A percentile compares a stretch with the other conserved stretches of the same genome.
phyloP scores from a whole-genome alignment of 2,797 vertebrate species.

The Pseudopleuronectes americanus region DNA sequence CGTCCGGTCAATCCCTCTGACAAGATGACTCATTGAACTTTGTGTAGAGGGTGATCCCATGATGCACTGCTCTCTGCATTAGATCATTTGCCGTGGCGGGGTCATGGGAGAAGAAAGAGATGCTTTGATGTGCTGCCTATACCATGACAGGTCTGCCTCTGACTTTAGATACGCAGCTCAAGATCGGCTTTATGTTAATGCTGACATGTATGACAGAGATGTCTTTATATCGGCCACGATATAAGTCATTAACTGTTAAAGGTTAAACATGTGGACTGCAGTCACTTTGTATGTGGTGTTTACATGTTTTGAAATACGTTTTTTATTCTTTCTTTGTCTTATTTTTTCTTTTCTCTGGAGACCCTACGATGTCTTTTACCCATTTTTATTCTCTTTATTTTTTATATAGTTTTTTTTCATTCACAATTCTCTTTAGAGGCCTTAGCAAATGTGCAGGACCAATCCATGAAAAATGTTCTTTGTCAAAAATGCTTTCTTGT shows the following conservation, averaged over 20 bases:
- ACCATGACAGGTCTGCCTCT: not conserved
- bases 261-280: slow-evolving; percentile 13
- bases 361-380: no score
- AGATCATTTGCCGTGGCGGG: slow-evolving; percentile 25
- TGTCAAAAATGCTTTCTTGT: not conserved
- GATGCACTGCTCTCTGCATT: slow-evolving; percentile 25
- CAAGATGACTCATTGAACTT: slow-evolving; percentile 58
- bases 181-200: slow-evolving; percentile 12
- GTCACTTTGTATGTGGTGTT: not conserved
- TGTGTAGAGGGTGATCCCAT: slow-evolving; percentile 26
- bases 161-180: slow-evolving; percentile 21
- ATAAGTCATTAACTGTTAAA: not conserved
- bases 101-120: slow-evolving; percentile 9
- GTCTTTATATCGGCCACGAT: not conserved
- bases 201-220: slow-evolving; percentile 16
- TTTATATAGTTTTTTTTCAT: not conserved
- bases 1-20: slow-evolving; percentile 51
- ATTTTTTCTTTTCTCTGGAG: no score
- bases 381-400: not conserved
- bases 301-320: no score
- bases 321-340: no score
- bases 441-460: not conserved
- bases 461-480: not conserved
- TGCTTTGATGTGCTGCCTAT: slow-evolving; percentile 1
- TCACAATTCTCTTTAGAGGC: not conserved